Evolutionary conservation across 1,140 invertebrate genomes (phyloP), one percentile per base, ranked within the genome.

Genomic region (Ips typographus): DNA sequence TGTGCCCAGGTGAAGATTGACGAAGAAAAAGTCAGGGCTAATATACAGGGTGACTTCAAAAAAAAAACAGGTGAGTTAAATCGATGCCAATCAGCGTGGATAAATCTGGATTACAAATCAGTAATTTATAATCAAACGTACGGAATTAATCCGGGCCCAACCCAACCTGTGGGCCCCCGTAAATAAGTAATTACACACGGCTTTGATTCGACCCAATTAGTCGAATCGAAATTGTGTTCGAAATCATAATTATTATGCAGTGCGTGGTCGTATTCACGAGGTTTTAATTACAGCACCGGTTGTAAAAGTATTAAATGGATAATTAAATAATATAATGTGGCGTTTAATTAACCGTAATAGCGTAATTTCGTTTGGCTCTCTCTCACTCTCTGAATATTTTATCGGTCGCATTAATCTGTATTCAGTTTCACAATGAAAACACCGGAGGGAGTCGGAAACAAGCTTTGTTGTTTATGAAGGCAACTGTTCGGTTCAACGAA

Each of bases 271-370:
- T 47, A 47, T 22, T 6, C 53, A 6, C 36, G 53, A 56, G 7
- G 6, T 22, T 37, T 56, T 56, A 56, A 56, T 56, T 56, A 56
- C 36, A 6, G 53, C 53, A 1, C n/a, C 53, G 22, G 7, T 37
- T 37, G 36, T 37, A 56, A 56, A 56, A 56, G 38, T 56, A 56
- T 37, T 56, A 37, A 47, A 37, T 22, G 53, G 38, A 6, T 39
- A 39, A 56, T 39, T 56, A 56, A 56, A 56, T 56, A 56, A 56
- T 56, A 56, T 56, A 56, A 56, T 56, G 38, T 56, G 53, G 53
- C 53, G 38, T 56, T 56, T 56, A 56, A 56, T 56, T 56, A 56
- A 56, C 2, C 37, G 38, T 22, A 56, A 56, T 56, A 7, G 53
- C 6, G 36, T 56, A 56, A 56, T 56, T 56, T 22, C n/a, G 38